Evolutionary conservation across 2,113 vertebrate genomes (phyloP).

Genomic region (Pachycephala philippinensis): DNA sequence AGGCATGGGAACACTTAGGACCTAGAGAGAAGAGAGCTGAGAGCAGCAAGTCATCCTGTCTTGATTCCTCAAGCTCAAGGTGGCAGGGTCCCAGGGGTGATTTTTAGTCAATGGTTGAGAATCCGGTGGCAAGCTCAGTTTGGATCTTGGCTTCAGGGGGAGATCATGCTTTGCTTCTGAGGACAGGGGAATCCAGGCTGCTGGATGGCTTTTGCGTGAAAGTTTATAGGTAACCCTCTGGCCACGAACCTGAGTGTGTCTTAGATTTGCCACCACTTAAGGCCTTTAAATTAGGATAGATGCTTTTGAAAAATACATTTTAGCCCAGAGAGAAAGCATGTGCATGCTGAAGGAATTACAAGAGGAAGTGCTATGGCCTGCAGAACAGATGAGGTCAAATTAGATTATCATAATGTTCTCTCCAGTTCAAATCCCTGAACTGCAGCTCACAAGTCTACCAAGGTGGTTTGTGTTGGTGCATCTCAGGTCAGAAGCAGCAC

Average conservation of each 20-base stretch:
- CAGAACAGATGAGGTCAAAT: conserved; percentile 2
- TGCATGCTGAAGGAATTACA: background rate
- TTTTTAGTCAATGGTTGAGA: background rate
- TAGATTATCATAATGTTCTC: conserved; percentile 33
- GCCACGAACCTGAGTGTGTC: background rate
- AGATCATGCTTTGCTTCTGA: background rate
- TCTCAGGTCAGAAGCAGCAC: background rate
- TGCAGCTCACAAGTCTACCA: background rate
- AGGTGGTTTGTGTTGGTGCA: background rate
- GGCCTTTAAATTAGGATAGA: background rate
- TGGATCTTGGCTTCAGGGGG: background rate
- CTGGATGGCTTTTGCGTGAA: background rate
- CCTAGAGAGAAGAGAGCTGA: background rate
- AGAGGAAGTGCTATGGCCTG: conserved; percentile 29
- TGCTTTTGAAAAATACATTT: background rate
- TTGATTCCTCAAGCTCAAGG: background rate
- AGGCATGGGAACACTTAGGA: background rate
- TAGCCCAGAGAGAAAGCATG: background rate
- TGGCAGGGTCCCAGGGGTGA: background rate
- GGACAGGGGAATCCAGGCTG: background rate
- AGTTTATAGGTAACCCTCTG: background rate
- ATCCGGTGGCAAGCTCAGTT: background rate
- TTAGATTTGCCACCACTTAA: background rate
- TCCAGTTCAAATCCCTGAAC: background rate
- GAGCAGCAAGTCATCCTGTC: background rate